phyloP scores from a whole-genome alignment of 2,797 vertebrate genomes.

The Lutjanus argentimaculatus region DNA sequence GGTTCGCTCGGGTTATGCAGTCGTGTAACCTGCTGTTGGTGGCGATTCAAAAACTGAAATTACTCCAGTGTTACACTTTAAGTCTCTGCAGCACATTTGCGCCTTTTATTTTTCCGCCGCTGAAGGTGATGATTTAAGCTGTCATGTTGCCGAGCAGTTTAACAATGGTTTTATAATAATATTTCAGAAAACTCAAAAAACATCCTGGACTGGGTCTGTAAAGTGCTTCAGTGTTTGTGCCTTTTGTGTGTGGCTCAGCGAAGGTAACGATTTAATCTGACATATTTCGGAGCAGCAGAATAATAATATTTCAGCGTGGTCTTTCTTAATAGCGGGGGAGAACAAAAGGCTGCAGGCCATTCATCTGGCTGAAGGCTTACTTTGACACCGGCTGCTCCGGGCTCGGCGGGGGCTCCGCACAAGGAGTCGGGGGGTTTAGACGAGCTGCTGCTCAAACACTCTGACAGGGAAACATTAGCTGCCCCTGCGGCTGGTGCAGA shows the following conservation, averaged over 20 bases:
- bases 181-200: slow-evolving; percentile 66
- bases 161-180: slow-evolving; percentile 77
- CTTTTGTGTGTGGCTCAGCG: slow-evolving; percentile 72
- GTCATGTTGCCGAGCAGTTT: slow-evolving; percentile 70
- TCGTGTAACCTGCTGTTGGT: slow-evolving; percentile 26
- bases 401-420: slow-evolving; percentile 55
- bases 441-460: slow-evolving; percentile 59
- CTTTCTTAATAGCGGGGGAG: slow-evolving; percentile 68
- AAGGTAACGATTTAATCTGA: slow-evolving; percentile 79
- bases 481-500: slow-evolving; percentile 19
- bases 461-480: slow-evolving; percentile 57
- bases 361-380: slow-evolving; percentile 73
- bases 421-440: slow-evolving; percentile 33
- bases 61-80: slow-evolving; percentile 43
- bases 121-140: slow-evolving; percentile 78
- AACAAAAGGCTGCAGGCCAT: slow-evolving; percentile 74
- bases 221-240: slow-evolving; percentile 71
- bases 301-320: slow-evolving; percentile 79
- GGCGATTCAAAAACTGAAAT: slow-evolving; percentile 31
- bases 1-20: slow-evolving; percentile 10
- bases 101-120: slow-evolving; percentile 52
- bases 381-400: slow-evolving; percentile 76
- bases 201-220: slow-evolving; percentile 56
- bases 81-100: slow-evolving; percentile 45
- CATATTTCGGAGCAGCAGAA: slow-evolving; percentile 78